Evolutionary conservation across 1,140 invertebrate species (phyloP), one percentile per base, ranked within the genome.

Genomic region (Pseudomyrmex flavicornis): DNA sequence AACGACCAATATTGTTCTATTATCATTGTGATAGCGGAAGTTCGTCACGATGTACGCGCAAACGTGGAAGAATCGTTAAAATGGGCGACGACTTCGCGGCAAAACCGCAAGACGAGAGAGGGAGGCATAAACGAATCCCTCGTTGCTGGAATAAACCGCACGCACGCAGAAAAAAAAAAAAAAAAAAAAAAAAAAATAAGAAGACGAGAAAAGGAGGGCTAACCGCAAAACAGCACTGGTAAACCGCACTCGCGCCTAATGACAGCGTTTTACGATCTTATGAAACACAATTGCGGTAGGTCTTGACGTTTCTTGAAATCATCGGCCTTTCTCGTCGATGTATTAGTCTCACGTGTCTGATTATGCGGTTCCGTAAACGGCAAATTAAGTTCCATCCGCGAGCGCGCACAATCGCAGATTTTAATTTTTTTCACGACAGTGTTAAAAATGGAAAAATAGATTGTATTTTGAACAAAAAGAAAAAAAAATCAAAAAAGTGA

Each of bases 191-290:
- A 0, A 7, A 26, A 26, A 62, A 72, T 62, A 48, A 65, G 80
- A 86, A 82, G 62, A 56, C 59, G 80, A 83, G 80, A 83, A 89
- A 86, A 89, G 87, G 86, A 89, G 83, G 50, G 59, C 58, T 74
- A 72, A 92, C 91, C 91, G 83, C 90, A 91, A 35, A 92, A 84
- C 79, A 74, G 88, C 74, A 85, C 83, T 74, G 77, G 83, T 68
- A 75, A 35, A 85, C 87, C 90, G 85, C 90, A 89, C 88, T 89
- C 90, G 89, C 87, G 90, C 90, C 86, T 92, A 91, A 91, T 88
- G 91, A 90, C 89, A 88, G 90, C 86, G 85, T 92, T 92, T 90
- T 90, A 91, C 83, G 85, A 70, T 73, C 84, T 88, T 90, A 88
- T 85, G 89, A 91, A 91, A 92, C 88, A 87, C 89, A 87, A 90